Evolutionary conservation across 2,113 vertebrate species (phyloP).

Genomic region (Prolemur simus): DNA sequence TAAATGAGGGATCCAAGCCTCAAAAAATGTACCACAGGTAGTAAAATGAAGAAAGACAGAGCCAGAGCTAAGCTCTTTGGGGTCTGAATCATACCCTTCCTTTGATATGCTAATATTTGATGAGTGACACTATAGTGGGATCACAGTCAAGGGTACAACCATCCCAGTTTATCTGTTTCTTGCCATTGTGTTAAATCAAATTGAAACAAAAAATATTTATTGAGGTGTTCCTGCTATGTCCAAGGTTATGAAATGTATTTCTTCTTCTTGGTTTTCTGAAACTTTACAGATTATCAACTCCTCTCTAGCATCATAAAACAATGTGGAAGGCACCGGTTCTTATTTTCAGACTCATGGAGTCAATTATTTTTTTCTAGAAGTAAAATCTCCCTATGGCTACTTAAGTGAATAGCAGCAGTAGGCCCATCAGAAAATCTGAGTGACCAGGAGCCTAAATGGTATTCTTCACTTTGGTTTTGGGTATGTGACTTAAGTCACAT

Average conservation of each 20-base stretch:
- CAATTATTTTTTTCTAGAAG: not conserved
- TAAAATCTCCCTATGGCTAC: not conserved
- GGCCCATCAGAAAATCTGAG: not conserved
- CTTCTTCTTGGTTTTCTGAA: slow-evolving; percentile 38
- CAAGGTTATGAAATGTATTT: slow-evolving; percentile 17
- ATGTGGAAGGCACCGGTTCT: not conserved
- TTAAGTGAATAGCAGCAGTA: not conserved
- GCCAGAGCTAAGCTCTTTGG: not conserved
- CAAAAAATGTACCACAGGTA: not conserved
- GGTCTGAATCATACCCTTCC: not conserved
- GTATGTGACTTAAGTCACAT: not conserved
- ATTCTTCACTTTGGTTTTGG: not conserved
- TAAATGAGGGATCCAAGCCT: not conserved
- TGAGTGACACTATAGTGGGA: not conserved
- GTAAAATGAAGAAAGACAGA: not conserved
- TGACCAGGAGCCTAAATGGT: not conserved
- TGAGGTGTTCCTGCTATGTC: not conserved
- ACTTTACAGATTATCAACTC: slow-evolving; percentile 26
- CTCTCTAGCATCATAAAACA: slow-evolving; percentile 34
- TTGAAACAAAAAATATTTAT: slow-evolving; percentile 5
- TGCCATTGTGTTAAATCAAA: not conserved
- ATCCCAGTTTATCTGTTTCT: not conserved
- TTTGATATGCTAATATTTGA: not conserved
- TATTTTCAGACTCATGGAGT: not conserved
- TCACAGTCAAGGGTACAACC: not conserved